Evolutionary conservation across 1,140 invertebrate species (phyloP), one percentile per base, ranked within the genome.

Genomic region (Mercenaria mercenaria): DNA sequence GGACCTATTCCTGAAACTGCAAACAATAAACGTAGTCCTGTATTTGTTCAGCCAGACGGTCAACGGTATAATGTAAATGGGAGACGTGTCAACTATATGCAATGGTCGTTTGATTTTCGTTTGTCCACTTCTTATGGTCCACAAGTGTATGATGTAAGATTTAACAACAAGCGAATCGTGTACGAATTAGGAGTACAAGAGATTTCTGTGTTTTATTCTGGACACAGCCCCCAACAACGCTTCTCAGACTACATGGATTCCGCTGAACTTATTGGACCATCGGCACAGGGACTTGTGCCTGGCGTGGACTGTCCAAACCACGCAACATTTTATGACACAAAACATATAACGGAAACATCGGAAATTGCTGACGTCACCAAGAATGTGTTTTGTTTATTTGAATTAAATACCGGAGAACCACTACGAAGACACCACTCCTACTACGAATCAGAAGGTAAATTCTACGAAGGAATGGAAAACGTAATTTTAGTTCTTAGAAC

Each of bases 181-280:
- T 94, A 94, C 86, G 94, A 95, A 82, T 29, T 95, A 0, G 92
- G 92, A 81, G 81, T 94, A 4, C 93, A 94, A 69, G 94, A 95
- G 87, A 90, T 94, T 26, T 80, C 83, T 20, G 90, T 93, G 6
- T 86, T 94, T 26, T 92, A 94, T 50, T 89, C 91, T 6, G 94
- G 94, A 29, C 81, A 82, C 72, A 91, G 89, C 15, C 93, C 93
- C 0, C 87, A 88, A 29, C 52, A 87, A 2, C 89, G 90, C 32
- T 91, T 91, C 32, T 82, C 93, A 3, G 91, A 94, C 43, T 93
- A 93, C 15, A 89, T 92, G 20, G 94, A 95, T 69, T 93, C 93
- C 39, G 90, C 93, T 52, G 80, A 88, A 34, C 81, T 93, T 1
- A 59, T 95, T 0, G 94, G 94, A 1, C 74, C 90, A 20, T 61